Base-by-base conservation (phyloP, 2,888 invertebrate genomes). In the Furcula furcula region DNA sequence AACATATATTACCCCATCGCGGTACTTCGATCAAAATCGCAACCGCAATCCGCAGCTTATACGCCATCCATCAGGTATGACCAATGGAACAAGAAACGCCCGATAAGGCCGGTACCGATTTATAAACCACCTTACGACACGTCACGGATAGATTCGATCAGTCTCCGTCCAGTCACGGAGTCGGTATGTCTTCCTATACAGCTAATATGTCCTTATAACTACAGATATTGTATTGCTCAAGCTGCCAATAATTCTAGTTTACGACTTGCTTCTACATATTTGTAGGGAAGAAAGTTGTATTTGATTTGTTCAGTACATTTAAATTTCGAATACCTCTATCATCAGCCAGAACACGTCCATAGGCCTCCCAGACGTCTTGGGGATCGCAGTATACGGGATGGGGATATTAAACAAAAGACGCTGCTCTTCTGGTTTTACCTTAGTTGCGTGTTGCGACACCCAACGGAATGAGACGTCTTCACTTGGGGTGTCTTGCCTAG, bases 121-220 rank as follows among this genome's bases (percentile, higher is more conserved):
- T 65, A 55, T 58, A 59, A 51, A 47, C 45, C 41, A 46, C 47
- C 51, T 60, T 59, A 36, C 53, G 55, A 59, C 50, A 55, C 39
- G 46, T 36, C 29, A 38, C n/a, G 41, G 41, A 48, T 31, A 50
- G 49, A 42, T 43, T 39, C 48, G 31, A 59, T 63, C 57, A 50
- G 55, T 61, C 59, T 53, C 46, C 34, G 52, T 57, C 46, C 33
- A 46, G 45, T 57, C 61, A 61, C 54, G 50, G 34, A 45, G 36
- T 36, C 30, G 32, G 12, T 46, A 40, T 23, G 40, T 48, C 47
- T 59, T 49, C 46, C 51, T 54, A 55, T 55, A 62, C 50, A 55
- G 48, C 53, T 55, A 55, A 55, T 53, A 49, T 36, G 46, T 56
- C 48, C 50, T 50, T 59, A 50, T 47, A 46, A 41, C 53, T 42